These are phyloP conservation scores for Odontesthes bonariensis DNA, from an alignment of 2,113 vertebrate species.

Conservation along the genomic window DNA sequence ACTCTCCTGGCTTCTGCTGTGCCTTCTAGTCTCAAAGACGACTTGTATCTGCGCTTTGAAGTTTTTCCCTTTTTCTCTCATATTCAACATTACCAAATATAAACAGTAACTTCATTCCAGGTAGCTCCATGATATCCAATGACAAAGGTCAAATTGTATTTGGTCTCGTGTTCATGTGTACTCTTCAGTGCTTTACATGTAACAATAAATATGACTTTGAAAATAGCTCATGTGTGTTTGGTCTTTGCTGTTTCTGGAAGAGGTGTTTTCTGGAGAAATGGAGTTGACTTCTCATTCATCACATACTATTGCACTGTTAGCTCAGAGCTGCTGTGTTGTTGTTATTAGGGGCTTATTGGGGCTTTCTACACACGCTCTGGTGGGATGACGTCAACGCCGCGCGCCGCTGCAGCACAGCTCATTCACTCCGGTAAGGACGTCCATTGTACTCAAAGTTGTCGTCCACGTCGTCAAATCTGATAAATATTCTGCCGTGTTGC, in stretches of 20 bases:
- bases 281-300: no score
- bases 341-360: no score
- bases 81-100: slow-evolving; percentile 72
- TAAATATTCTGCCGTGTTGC: no score
- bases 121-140: slow-evolving; percentile 71
- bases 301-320: no score
- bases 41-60: slow-evolving; percentile 45
- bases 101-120: slow-evolving; percentile 69
- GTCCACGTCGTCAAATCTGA: no score
- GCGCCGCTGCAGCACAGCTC: no score
- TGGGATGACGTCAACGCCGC: no score
- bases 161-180: slow-evolving; percentile 82
- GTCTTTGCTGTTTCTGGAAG: slow-evolving; percentile 6
- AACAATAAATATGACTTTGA: slow-evolving; percentile 76
- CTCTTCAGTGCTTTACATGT: slow-evolving; percentile 79
- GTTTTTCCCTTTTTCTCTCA: slow-evolving; percentile 56
- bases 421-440: no score
- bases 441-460: no score
- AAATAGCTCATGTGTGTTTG: slow-evolving; percentile 53
- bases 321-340: no score
- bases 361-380: no score
- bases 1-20: slow-evolving; percentile 65
- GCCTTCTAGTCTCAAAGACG: slow-evolving; percentile 58
- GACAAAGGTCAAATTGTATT: slow-evolving; percentile 80
- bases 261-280: not conserved